Conservation (phyloP, 1,140 invertebrate species). For the Cardiocondyla obscurior region DNA sequence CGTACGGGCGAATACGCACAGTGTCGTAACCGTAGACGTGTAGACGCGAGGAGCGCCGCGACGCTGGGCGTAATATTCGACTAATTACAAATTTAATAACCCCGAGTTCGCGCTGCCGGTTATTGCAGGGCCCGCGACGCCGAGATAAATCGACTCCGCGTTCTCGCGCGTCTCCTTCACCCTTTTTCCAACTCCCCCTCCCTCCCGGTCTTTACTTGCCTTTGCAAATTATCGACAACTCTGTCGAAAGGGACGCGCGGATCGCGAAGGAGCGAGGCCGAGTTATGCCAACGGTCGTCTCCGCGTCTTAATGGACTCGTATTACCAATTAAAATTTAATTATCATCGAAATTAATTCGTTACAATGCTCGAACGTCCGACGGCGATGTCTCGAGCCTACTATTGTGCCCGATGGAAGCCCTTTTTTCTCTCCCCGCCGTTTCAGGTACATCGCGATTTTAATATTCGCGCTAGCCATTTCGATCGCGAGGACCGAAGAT, state of each 20-base stretch:
- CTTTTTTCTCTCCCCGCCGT: neutral
- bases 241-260: constrained; percentile 11
- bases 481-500: neutral
- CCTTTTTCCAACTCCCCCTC: neutral
- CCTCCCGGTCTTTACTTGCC: neutral
- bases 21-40: constrained; percentile 35
- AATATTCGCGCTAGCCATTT: neutral
- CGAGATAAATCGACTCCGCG: constrained; percentile 66
- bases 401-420: neutral
- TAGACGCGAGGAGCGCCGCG: constrained; percentile 52
- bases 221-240: neutral
- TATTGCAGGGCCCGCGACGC: constrained; percentile 68
- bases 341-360: constrained; percentile 74
- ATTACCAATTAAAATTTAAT: constrained; percentile 82
- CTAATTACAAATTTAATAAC: constrained; percentile 81
- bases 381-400: neutral
- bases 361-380: constrained; percentile 39
- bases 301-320: constrained; percentile 76
- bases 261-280: constrained; percentile 25
- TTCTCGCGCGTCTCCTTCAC: neutral
- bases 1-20: constrained; percentile 14
- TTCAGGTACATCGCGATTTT: neutral
- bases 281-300: constrained; percentile 61
- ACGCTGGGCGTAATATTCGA: constrained; percentile 75
- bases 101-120: constrained; percentile 67